Percentiles rank a stretch among this genome's conserved stretches.
These are phyloP conservation scores for Pogonomyrmex californicus DNA, from an alignment of 1,140 invertebrate species.

Conservation along the genomic window DNA sequence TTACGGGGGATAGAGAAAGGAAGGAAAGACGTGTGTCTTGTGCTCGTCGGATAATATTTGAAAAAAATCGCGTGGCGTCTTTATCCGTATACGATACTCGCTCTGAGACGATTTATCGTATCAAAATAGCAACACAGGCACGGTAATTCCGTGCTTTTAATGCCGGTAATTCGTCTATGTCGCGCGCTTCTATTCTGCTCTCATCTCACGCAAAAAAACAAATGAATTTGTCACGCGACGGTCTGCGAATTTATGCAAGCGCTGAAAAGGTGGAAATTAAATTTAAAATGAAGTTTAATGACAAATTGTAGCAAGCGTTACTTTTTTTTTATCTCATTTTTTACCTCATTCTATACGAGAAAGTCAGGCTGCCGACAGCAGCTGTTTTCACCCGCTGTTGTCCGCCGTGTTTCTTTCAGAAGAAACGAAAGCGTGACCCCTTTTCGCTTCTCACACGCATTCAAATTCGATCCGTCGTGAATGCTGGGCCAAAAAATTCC, in stretches of 20 bases:
- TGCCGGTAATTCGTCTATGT: background rate
- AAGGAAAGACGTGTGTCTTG: background rate
- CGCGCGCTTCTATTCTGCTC: background rate
- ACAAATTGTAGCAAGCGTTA: background rate
- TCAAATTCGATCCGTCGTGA: conserved; percentile 47
- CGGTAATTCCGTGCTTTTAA: conserved; percentile 22
- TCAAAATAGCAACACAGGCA: background rate
- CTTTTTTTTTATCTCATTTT: background rate
- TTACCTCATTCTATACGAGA: background rate
- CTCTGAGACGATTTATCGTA: conserved; percentile 12
- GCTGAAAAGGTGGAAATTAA: conserved; percentile 11
- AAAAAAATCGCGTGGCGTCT: conserved; percentile 12
- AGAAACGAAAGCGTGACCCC: conserved; percentile 39
- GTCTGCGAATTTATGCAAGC: conserved; percentile 1
- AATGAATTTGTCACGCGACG: conserved; percentile 21
- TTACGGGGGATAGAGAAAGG: background rate
- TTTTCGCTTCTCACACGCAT: conserved; percentile 32
- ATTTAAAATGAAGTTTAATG: conserved; percentile 31
- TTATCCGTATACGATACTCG: background rate
- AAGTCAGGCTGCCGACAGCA: background rate
- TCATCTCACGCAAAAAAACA: background rate
- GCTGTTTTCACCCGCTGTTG: conserved; percentile 1
- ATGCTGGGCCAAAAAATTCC: conserved; percentile 12
- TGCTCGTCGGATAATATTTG: conserved; percentile 6
- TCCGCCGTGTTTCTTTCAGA: background rate